Percentiles rank a stretch among this genome's conserved stretches.
These are phyloP conservation scores for Conopomorpha cramerella DNA, from an alignment of 1,140 invertebrate genomes.

Conservation along the genomic window DNA sequence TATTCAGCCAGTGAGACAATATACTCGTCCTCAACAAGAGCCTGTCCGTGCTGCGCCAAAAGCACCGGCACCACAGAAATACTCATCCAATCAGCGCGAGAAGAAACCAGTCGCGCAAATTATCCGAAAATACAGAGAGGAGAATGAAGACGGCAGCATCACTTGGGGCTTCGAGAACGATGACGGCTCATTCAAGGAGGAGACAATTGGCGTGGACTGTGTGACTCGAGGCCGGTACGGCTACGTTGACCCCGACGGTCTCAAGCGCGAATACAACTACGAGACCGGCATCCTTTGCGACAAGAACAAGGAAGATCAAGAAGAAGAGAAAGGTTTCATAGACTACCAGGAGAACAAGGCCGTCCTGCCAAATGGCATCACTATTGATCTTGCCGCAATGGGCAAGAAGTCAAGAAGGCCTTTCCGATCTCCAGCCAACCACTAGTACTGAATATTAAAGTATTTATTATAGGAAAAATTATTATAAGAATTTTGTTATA, in stretches of 20 bases:
- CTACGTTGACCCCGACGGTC: conserved; percentile 80
- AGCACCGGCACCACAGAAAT: conserved; percentile 33
- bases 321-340: conserved; percentile 67
- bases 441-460: conserved; percentile 24
- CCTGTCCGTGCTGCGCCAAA: conserved; percentile 47
- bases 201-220: conserved; percentile 79
- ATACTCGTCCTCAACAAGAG: conserved; percentile 41
- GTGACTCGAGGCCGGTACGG: conserved; percentile 82
- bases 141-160: conserved; percentile 80
- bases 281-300: conserved; percentile 73
- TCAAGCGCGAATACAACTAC: conserved; percentile 73
- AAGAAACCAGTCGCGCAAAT: conserved; percentile 76
- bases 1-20: conserved; percentile 47
- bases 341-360: conserved; percentile 74
- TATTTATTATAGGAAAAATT: conserved; percentile 53
- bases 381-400: conserved; percentile 69
- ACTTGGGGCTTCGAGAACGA: conserved; percentile 88
- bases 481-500: conserved; percentile 30
- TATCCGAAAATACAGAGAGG: conserved; percentile 74
- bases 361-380: conserved; percentile 70
- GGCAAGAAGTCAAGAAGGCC: conserved; percentile 72
- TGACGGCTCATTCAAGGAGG: conserved; percentile 79
- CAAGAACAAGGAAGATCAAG: conserved; percentile 63
- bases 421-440: conserved; percentile 39
- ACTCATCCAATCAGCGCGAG: conserved; percentile 37